These are phyloP conservation scores for Cydia pomonella DNA, from an alignment of 1,140 invertebrate species.

Conservation along the genomic window DNA sequence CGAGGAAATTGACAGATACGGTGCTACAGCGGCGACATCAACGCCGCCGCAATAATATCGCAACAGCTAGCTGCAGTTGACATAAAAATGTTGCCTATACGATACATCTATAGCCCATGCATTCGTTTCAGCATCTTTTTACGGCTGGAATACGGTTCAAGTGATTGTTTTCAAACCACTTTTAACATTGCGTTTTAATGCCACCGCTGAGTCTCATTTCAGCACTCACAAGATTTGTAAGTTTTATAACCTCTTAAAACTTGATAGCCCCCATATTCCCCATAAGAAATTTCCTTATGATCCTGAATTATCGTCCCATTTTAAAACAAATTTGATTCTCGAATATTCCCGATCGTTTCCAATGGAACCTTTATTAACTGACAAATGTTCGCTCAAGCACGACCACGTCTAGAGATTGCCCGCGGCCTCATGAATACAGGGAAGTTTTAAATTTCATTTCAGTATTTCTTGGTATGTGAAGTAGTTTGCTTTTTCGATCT, in stretches of 20 bases:
- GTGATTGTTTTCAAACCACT: too few relatives aligned
- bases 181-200: too few relatives aligned
- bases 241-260: background rate
- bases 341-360: background rate
- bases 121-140: too few relatives aligned
- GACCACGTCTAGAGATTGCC: slow-evolving; percentile 1
- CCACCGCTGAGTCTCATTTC: background rate
- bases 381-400: slow-evolving; percentile 9
- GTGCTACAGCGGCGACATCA: too few relatives aligned
- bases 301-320: too few relatives aligned
- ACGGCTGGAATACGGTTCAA: too few relatives aligned
- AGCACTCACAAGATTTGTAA: background rate
- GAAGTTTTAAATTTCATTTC: slow-evolving; percentile 22
- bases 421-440: background rate
- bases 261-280: slow-evolving; percentile 22
- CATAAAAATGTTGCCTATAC: too few relatives aligned
- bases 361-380: slow-evolving; percentile 22
- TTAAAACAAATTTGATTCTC: background rate
- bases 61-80: too few relatives aligned
- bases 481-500: slow-evolving; percentile 18
- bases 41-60: too few relatives aligned
- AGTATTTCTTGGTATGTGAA: slow-evolving; percentile 22
- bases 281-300: background rate
- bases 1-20: too few relatives aligned
- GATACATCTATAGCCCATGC: too few relatives aligned